phyloP scores from a whole-genome alignment of 2,888 invertebrate species.

The Heliothis peltigera region DNA sequence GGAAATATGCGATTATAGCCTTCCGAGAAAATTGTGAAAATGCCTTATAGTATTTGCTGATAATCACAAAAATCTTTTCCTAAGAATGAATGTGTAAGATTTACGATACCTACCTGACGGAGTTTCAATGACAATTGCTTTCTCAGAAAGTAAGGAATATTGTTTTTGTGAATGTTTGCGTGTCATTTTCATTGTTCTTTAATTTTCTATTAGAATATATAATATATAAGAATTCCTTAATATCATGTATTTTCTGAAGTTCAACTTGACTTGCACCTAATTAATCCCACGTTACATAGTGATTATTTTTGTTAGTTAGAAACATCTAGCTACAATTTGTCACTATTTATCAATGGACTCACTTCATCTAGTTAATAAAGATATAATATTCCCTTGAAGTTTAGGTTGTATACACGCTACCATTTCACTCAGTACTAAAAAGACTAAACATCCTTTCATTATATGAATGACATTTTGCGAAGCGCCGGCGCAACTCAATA shows the following conservation, averaged over 20 bases:
- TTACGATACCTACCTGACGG: conserved; percentile 11
- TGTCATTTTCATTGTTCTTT: background rate
- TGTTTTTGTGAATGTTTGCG: conserved; percentile 10
- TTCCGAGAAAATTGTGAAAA: conserved; percentile 43
- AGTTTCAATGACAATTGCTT: conserved; percentile 8
- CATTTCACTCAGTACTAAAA: conserved; percentile 8
- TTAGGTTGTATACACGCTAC: conserved; percentile 15
- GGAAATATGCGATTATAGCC: conserved; percentile 38
- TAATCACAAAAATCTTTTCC: background rate
- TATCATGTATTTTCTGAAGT: no score
- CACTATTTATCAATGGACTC: conserved; percentile 21
- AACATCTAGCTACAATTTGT: conserved; percentile 8
- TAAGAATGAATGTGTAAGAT: conserved; percentile 21
- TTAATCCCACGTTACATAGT: no score
- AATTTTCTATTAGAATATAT: no score
- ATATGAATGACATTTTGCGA: conserved; percentile 43
- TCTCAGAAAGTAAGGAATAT: conserved; percentile 33
- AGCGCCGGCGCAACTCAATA: conserved; percentile 53
- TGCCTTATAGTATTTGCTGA: conserved; percentile 18
- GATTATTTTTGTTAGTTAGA: no score
- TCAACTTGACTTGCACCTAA: no score
- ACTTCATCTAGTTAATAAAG: conserved; percentile 30
- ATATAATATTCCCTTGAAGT: background rate
- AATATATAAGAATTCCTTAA: no score
- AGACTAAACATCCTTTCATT: conserved; percentile 21